A percentile compares a stretch with the other conserved stretches of the same genome.
phyloP scores from a whole-genome alignment of 2,113 vertebrate genomes.

The Chamaea fasciata region DNA sequence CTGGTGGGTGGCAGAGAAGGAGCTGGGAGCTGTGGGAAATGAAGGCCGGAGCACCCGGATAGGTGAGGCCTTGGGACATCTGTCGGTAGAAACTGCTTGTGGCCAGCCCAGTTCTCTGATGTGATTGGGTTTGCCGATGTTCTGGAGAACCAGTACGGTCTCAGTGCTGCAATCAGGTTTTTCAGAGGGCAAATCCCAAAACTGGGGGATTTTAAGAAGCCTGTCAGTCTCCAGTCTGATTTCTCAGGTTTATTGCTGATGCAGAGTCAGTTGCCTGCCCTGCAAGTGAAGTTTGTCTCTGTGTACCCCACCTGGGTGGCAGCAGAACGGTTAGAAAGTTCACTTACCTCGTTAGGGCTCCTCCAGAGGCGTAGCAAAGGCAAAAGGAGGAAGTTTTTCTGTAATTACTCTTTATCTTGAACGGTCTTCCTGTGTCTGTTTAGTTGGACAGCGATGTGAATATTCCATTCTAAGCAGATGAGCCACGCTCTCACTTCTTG shows the following conservation, averaged over 20 bases:
- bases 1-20: not conserved
- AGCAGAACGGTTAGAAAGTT: not conserved
- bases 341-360: fast-evolving
- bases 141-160: not conserved
- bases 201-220: not conserved
- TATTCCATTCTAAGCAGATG: not conserved
- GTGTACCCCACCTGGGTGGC: not conserved
- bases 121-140: not conserved
- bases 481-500: fast-evolving
- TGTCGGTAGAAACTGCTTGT: not conserved
- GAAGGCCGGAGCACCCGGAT: not conserved
- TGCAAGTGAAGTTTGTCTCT: not conserved
- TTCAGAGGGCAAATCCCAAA: not conserved
- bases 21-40: fast-evolving
- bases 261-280: not conserved
- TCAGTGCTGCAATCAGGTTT: not conserved
- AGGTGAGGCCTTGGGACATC: not conserved
- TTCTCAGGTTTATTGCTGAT: not conserved
- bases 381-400: not conserved
- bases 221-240: not conserved
- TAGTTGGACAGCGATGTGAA: not conserved
- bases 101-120: not conserved
- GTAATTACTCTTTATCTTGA: not conserved
- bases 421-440: not conserved
- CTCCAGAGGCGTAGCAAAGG: not conserved